A percentile compares a stretch with the other conserved stretches of the same genome.
Conservation (phyloP, 53 echinoderm and acorn worm species). For the Arbacia lixula region DNA sequence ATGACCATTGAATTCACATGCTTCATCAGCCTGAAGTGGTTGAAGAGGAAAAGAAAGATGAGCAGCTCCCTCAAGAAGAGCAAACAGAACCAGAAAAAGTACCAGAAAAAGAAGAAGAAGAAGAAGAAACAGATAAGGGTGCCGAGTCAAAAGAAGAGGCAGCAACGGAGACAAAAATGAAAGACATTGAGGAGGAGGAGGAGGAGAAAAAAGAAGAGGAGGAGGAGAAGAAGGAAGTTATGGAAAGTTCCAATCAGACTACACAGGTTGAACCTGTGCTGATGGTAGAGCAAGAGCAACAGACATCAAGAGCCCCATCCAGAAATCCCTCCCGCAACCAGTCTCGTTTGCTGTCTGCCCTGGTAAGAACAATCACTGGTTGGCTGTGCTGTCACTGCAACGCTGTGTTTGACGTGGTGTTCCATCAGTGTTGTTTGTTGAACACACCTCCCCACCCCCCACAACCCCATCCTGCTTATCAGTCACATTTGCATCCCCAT, state of each 20-base stretch:
- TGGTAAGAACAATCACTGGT: slow-evolving; percentile 66
- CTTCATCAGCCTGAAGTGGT: slow-evolving; percentile 43
- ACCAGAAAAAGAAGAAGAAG: slow-evolving; percentile 13
- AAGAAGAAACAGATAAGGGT: not conserved
- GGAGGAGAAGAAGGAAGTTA: slow-evolving; percentile 4
- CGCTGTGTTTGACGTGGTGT: slow-evolving; percentile 7
- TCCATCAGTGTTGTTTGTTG: too few relatives aligned
- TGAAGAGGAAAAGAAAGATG: slow-evolving; percentile 22
- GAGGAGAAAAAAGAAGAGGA: slow-evolving; percentile 23
- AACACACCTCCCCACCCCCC: too few relatives aligned
- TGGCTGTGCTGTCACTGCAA: not conserved
- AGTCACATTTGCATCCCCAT: too few relatives aligned
- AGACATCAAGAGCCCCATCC: slow-evolving; percentile 45
- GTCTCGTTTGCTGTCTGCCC: slow-evolving; percentile 68
- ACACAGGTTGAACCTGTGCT: slow-evolving; percentile 61
- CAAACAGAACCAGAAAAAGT: slow-evolving; percentile 11
- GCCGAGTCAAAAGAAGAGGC: slow-evolving; percentile 8
- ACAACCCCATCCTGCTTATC: too few relatives aligned
- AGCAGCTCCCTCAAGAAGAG: not conserved
- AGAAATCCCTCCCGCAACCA: slow-evolving; percentile 72
- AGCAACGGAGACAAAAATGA: slow-evolving; percentile 16
- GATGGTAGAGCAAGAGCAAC: slow-evolving; percentile 45
- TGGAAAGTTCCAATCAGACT: slow-evolving; percentile 59
- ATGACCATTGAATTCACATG: slow-evolving; percentile 34
- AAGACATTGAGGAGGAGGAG: not conserved